A percentile compares a stretch with the other conserved stretches of the same genome.
These are phyloP conservation scores for Anoplopoma fimbria DNA, from an alignment of 2,113 vertebrate species.

Conservation along the genomic window DNA sequence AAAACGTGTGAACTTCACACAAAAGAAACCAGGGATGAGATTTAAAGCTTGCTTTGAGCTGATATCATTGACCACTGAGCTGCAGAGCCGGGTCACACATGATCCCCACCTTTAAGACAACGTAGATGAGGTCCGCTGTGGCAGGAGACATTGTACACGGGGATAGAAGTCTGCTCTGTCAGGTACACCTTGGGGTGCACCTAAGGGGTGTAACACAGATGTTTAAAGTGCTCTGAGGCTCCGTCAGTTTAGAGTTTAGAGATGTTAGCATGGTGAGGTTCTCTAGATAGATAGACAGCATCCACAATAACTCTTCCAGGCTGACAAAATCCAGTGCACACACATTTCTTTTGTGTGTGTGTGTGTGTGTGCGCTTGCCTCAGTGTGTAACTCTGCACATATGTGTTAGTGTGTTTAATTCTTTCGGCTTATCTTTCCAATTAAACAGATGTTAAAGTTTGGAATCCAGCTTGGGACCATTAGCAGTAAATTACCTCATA, in stretches of 20 bases:
- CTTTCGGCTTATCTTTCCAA: conserved; percentile 44
- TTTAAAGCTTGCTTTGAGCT: conserved; percentile 41
- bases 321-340: conserved; percentile 22
- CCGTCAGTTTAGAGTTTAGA: conserved; percentile 23
- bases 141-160: conserved; percentile 2
- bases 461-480: conserved; percentile 56
- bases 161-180: conserved; percentile 29
- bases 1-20: conserved; percentile 18
- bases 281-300: conserved; percentile 9
- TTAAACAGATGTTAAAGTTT: conserved; percentile 63
- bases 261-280: conserved; percentile 1
- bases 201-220: conserved; percentile 39
- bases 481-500: conserved; percentile 53
- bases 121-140: conserved; percentile 24
- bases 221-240: conserved; percentile 47
- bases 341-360: conserved; percentile 8
- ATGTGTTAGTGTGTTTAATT: conserved; percentile 38
- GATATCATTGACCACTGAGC: conserved; percentile 18
- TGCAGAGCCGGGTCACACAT: conserved; percentile 21
- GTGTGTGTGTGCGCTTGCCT: not conserved
- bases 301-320: not conserved
- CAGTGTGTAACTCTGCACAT: not conserved
- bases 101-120: conserved; percentile 20
- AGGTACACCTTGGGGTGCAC: conserved; percentile 55
- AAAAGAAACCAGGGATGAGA: conserved; percentile 28